A percentile compares a stretch with the other conserved stretches of the same genome.
These are phyloP conservation scores for Ammospiza caudacuta DNA, from an alignment of 2,113 vertebrate genomes.

Conservation along the genomic window DNA sequence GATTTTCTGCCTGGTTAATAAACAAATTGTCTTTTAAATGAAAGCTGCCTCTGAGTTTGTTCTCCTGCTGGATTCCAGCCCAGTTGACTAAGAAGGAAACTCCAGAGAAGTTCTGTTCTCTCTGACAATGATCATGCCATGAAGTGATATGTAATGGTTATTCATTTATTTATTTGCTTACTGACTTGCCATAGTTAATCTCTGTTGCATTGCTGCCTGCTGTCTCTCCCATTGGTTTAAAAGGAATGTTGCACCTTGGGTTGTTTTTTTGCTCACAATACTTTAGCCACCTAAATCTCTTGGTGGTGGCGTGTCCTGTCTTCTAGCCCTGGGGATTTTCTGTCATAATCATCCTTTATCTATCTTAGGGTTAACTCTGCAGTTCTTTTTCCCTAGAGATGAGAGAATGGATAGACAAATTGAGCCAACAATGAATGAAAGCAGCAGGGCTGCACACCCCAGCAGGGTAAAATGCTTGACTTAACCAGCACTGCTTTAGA, in stretches of 20 bases:
- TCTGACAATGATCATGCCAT: background rate
- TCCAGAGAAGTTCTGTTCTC: background rate
- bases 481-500: background rate
- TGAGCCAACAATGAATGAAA: background rate
- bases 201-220: background rate
- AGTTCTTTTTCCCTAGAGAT: background rate
- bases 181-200: background rate
- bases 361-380: background rate
- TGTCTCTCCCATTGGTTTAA: background rate
- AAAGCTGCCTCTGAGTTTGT: background rate
- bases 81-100: background rate
- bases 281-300: background rate
- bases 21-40: background rate
- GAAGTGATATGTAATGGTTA: background rate
- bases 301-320: background rate
- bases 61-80: background rate
- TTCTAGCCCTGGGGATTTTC: background rate
- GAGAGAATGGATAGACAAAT: background rate
- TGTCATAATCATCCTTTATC: background rate
- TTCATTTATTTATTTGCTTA: background rate
- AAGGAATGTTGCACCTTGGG: background rate
- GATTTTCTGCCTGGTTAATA: slow-evolving; percentile 33
- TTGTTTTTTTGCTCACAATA: background rate
- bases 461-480: background rate
- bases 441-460: background rate